phyloP scores from a whole-genome alignment of 2,797 vertebrate species.

The Centropyge bicolor region DNA sequence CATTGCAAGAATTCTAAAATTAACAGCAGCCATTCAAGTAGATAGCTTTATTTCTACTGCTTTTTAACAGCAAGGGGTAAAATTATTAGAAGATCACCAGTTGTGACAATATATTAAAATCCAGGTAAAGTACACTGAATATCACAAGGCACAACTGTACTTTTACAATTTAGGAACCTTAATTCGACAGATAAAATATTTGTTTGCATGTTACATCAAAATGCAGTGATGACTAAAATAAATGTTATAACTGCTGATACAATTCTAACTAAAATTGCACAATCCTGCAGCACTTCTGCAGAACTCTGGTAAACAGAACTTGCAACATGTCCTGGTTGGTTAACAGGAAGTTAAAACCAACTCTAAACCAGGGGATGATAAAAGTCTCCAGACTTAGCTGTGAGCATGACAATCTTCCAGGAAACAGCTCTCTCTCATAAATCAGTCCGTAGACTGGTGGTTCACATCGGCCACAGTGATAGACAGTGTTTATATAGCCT shows the following conservation, averaged over 20 bases:
- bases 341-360: slow-evolving; percentile 4
- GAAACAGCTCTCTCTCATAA: slow-evolving; percentile 49
- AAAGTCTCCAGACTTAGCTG: not conserved
- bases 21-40: too few relatives aligned
- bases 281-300: not conserved
- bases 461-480: slow-evolving; percentile 16
- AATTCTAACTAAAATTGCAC: not conserved
- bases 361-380: not conserved
- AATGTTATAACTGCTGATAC: not conserved
- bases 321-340: not conserved
- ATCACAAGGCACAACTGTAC: not conserved
- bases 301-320: not conserved
- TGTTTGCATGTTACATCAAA: not conserved
- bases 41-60: too few relatives aligned
- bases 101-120: not conserved
- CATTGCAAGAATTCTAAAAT: too few relatives aligned
- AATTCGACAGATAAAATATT: not conserved
- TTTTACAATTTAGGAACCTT: not conserved
- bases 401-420: slow-evolving; percentile 29
- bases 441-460: slow-evolving; percentile 44
- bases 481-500: slow-evolving; percentile 55
- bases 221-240: not conserved
- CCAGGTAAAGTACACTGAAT: not conserved
- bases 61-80: too few relatives aligned
- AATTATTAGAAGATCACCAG: too few relatives aligned